Evolutionary conservation across 1,140 invertebrate genomes (phyloP).

Genomic region (Stenopsyche tienmushanensis): DNA sequence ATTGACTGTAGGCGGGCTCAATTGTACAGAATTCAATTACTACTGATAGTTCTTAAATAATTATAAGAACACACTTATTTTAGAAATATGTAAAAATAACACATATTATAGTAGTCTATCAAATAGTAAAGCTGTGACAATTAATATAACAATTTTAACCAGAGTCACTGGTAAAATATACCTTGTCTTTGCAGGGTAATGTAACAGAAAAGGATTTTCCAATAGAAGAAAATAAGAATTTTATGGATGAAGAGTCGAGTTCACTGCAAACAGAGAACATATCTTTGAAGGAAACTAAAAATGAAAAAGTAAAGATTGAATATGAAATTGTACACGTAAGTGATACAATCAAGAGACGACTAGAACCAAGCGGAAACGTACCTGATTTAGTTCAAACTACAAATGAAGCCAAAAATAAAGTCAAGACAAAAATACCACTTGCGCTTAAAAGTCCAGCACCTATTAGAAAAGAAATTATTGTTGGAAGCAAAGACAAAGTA

Average conservation of each 20-base stretch:
- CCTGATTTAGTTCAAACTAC: slow-evolving; percentile 44
- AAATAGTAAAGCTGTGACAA: too few species aligned
- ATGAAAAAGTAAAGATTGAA: slow-evolving; percentile 39
- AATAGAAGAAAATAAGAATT: not conserved
- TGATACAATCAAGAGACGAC: slow-evolving; percentile 54
- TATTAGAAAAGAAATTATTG: slow-evolving; percentile 48
- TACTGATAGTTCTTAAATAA: too few species aligned
- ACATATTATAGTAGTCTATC: too few species aligned
- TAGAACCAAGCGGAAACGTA: slow-evolving; percentile 48
- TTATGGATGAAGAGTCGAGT: not conserved
- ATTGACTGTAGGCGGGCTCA: too few species aligned
- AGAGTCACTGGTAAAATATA: too few species aligned
- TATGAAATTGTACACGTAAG: slow-evolving; percentile 50
- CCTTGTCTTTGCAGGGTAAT: not conserved
- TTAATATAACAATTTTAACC: too few species aligned
- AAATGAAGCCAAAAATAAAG: slow-evolving; percentile 43
- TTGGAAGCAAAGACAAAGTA: slow-evolving; percentile 32
- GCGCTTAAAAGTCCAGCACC: slow-evolving; percentile 51
- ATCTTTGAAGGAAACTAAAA: too few species aligned
- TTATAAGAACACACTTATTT: too few species aligned
- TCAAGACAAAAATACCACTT: slow-evolving; percentile 52
- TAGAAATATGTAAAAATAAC: too few species aligned
- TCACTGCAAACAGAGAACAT: too few species aligned
- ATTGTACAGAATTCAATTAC: too few species aligned
- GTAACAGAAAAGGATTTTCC: too few species aligned